These are phyloP conservation scores for Arenaria interpres DNA, from an alignment of 2,113 vertebrate genomes.

Conservation along the genomic window DNA sequence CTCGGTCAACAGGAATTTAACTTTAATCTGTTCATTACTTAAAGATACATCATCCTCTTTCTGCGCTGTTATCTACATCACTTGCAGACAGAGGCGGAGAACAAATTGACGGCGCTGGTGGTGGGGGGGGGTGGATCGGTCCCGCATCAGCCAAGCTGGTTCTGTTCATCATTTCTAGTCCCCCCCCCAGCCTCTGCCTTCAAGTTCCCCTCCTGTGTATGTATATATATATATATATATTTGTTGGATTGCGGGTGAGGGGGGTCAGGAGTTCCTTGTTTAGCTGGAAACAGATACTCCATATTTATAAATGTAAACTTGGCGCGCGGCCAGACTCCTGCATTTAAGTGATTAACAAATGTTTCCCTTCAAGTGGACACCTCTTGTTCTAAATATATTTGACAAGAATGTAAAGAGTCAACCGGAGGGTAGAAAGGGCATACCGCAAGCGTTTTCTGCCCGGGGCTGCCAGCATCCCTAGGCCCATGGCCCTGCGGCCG, in stretches of 20 bases:
- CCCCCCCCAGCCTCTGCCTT: background rate
- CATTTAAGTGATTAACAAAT: constrained; percentile 84
- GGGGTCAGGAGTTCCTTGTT: constrained; percentile 60
- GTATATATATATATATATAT: constrained; percentile 11
- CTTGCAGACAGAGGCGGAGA: constrained; percentile 55
- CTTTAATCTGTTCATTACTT: constrained; percentile 74
- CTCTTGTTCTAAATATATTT: constrained; percentile 88
- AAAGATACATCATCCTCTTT: constrained; percentile 62
- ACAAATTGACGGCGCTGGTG: background rate
- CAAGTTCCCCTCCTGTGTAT: background rate
- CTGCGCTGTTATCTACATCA: constrained; percentile 53
- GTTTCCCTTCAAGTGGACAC: constrained; percentile 85
- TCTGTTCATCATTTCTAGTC: constrained; percentile 59
- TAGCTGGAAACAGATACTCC: constrained; percentile 70
- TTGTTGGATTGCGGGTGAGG: background rate
- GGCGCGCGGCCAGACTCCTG: constrained; percentile 79
- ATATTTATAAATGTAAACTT: constrained; percentile 84
- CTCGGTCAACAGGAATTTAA: constrained; percentile 73
- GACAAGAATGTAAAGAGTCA: constrained; percentile 83
- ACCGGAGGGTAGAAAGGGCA: constrained; percentile 75
- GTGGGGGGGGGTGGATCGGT: background rate
- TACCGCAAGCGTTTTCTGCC: constrained; percentile 63
- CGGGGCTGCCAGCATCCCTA: constrained; percentile 61
- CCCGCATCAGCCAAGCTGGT: background rate
- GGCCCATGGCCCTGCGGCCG: background rate